phyloP scores from a whole-genome alignment of 2,797 vertebrate species.

The Cichlasoma orientale region DNA sequence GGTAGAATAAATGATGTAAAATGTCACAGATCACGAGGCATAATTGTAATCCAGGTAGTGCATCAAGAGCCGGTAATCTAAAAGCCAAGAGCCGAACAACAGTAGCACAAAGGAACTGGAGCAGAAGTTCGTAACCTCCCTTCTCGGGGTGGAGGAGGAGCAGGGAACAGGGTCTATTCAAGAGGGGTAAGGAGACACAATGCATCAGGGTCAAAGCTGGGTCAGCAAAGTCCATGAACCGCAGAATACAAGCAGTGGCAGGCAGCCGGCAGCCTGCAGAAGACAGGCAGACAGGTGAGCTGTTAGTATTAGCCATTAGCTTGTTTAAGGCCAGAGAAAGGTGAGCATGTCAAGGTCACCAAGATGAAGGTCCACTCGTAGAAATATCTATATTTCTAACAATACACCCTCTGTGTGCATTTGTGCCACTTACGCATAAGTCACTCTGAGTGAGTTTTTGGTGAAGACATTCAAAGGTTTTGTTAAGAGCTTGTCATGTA shows the following conservation, averaged over 20 bases:
- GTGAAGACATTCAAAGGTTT: constrained; percentile 43
- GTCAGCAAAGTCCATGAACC: constrained; percentile 91
- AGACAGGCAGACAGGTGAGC: constrained; percentile 57
- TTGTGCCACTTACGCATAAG: background rate
- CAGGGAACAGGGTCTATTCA: constrained; percentile 77
- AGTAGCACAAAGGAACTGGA: constrained; percentile 85
- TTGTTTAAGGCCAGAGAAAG: constrained; percentile 11
- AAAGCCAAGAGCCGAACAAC: constrained; percentile 12
- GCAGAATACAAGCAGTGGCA: constrained; percentile 68
- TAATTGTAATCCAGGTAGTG: background rate
- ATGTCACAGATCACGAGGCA: background rate
- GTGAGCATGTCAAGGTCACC: background rate
- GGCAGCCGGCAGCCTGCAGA: constrained; percentile 26
- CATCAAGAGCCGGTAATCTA: background rate
- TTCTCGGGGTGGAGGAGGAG: constrained; percentile 70
- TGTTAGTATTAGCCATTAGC: constrained; percentile 14
- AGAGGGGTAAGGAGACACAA: constrained; percentile 71
- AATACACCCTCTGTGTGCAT: background rate
- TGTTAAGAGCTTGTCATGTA: constrained; percentile 50
- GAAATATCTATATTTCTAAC: background rate
- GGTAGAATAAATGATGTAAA: background rate
- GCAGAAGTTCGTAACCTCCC: constrained; percentile 75
- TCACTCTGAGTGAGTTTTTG: constrained; percentile 3
- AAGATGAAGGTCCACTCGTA: background rate
- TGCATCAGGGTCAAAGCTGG: constrained; percentile 85